Evolutionary conservation across 2,113 vertebrate species (phyloP).

Genomic region (Pluvianellus socialis): DNA sequence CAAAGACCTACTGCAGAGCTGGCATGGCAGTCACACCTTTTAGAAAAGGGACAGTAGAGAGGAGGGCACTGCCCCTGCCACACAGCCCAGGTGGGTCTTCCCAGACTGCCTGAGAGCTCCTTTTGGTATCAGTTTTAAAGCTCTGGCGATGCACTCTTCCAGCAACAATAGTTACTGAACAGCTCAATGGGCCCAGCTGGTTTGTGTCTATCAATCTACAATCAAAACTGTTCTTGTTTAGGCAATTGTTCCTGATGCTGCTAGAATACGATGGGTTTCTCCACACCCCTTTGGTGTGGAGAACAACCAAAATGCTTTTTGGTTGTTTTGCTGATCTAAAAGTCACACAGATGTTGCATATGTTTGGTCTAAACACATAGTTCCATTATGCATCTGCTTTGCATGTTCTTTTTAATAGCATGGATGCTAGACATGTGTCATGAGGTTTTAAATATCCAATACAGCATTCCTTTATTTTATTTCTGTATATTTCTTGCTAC

Average conservation of each 20-base stretch:
- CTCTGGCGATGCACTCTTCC: not conserved
- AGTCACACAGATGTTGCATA: not conserved
- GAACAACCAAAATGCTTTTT: not conserved
- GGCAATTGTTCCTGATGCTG: not conserved
- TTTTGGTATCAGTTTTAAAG: not conserved
- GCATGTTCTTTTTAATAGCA: slow-evolving; percentile 26
- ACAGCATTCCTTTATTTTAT: not conserved
- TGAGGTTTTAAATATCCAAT: slow-evolving; percentile 27
- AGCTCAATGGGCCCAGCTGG: not conserved
- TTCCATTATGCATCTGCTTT: slow-evolving; percentile 34
- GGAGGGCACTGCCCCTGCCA: not conserved
- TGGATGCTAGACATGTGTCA: slow-evolving; percentile 26
- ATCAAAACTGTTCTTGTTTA: not conserved
- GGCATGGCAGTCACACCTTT: not conserved
- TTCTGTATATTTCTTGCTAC: not conserved
- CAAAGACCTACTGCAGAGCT: not conserved
- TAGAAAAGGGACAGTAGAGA: not conserved
- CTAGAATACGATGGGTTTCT: not conserved
- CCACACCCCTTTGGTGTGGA: no score
- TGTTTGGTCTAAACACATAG: not conserved
- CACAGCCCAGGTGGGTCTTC: not conserved
- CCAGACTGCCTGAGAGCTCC: not conserved
- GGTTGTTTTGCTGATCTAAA: not conserved
- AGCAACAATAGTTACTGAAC: not conserved
- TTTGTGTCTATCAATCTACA: not conserved